Evolutionary conservation across 2,888 invertebrate genomes (phyloP).

Genomic region (Phymatocera aterrima): DNA sequence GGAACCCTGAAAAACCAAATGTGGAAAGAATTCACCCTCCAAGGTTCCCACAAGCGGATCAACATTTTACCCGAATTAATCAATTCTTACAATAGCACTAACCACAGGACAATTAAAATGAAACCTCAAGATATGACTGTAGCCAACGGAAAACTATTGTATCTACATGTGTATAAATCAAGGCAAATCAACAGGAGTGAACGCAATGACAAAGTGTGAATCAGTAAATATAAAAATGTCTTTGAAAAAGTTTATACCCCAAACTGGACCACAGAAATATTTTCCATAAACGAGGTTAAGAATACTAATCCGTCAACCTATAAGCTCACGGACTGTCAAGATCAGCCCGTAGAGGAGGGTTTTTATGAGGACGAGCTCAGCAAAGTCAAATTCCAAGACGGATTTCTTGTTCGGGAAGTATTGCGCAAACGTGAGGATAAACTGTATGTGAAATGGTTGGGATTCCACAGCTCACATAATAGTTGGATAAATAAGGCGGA

Average conservation of each 20-base stretch:
- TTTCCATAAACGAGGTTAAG: slow-evolving; percentile 59
- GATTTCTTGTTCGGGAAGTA: slow-evolving; percentile 60
- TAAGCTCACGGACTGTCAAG: slow-evolving; percentile 55
- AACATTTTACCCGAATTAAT: too few species aligned
- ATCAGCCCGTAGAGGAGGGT: slow-evolving; percentile 56
- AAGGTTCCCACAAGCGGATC: too few species aligned
- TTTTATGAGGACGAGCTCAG: slow-evolving; percentile 63
- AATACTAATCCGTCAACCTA: slow-evolving; percentile 61
- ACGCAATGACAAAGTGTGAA: slow-evolving; percentile 56
- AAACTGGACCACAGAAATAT: slow-evolving; percentile 64
- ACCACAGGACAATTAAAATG: slow-evolving; percentile 63
- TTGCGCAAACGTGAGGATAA: slow-evolving; percentile 53
- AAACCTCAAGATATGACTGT: slow-evolving; percentile 62
- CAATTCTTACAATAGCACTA: too few species aligned
- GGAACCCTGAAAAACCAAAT: too few species aligned
- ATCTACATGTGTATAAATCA: slow-evolving; percentile 55
- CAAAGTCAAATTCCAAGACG: slow-evolving; percentile 56
- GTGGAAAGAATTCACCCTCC: too few species aligned
- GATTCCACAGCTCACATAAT: too few species aligned
- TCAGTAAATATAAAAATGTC: too few species aligned
- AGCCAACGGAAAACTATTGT: slow-evolving; percentile 57
- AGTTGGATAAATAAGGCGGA: too few species aligned
- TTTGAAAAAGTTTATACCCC: slow-evolving; percentile 65
- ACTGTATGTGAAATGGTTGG: slow-evolving; percentile 52
- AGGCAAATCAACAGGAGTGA: slow-evolving; percentile 61